These are phyloP conservation scores for Lophius piscatorius DNA, from an alignment of 2,113 vertebrate genomes.

Conservation along the genomic window DNA sequence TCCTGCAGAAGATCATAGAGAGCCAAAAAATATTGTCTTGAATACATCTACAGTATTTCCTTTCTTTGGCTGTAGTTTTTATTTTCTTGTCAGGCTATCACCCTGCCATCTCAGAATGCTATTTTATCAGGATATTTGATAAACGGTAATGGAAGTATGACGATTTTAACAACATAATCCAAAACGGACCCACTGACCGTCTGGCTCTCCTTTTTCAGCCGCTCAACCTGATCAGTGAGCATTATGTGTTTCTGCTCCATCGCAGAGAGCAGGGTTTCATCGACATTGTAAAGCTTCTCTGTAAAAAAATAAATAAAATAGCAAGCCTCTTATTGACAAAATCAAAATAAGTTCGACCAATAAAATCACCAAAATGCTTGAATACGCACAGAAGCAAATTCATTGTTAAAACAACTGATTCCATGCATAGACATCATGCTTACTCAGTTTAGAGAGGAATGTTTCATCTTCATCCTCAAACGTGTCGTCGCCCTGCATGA, in stretches of 20 bases:
- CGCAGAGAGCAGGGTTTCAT: constrained; percentile 82
- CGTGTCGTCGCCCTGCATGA: constrained; percentile 89
- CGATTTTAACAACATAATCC: not conserved
- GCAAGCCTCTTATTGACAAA: not conserved
- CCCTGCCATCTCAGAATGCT: no score
- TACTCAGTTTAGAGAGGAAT: constrained; percentile 86
- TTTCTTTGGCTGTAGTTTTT: not conserved
- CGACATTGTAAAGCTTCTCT: constrained; percentile 92
- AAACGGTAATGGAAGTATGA: not conserved
- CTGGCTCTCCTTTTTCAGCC: constrained; percentile 89
- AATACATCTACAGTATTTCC: no score
- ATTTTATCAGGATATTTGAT: no score
- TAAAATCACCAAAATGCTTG: not conserved
- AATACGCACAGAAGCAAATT: not conserved
- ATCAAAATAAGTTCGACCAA: not conserved
- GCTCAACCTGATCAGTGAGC: constrained; percentile 85
- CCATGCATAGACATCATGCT: constrained; percentile 49
- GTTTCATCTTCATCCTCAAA: constrained; percentile 87
- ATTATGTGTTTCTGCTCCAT: constrained; percentile 84
- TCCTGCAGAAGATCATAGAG: constrained; percentile 77
- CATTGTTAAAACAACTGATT: not conserved
- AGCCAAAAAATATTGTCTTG: not conserved
- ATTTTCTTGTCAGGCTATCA: no score
- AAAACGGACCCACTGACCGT: constrained; percentile 76
- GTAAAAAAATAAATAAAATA: constrained; percentile 16